Base-by-base conservation (phyloP, 2,888 invertebrate species). In the Rosalia funebris region DNA sequence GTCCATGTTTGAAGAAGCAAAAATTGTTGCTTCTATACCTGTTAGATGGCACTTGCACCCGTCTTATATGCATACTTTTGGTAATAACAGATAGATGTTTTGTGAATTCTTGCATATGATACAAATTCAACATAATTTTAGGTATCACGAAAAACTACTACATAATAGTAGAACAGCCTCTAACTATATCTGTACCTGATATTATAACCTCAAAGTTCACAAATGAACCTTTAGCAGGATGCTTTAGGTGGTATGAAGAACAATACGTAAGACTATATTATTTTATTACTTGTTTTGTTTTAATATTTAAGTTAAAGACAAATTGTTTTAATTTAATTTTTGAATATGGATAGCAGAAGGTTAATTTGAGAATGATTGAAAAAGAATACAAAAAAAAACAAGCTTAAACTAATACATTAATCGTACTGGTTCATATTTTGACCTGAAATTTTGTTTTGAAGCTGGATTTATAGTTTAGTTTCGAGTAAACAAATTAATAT, bases 31-130 rank as follows among this genome's bases (percentile, higher is more conserved):
- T 1, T 84, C 86, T 1, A 80, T 93, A 64, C 89, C 89, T 7
- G 88, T 91, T 1, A 86, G 92, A 59, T 93, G 93, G 93, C 84
- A 88, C 25, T 81, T 94, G 36, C 88, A 92, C 82, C 93, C 94
- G 0, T 88, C 91, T 0, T 97, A 97, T 76, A 95, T 95, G 92
- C 97, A 97, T 77, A 93, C 94, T 1, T 97, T 96, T 79, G 95
- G 81, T 81, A 78, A n/a, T n/a, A n/a, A 69, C 15, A 48, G 41
- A 11, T 10, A 12, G 41, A 20, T 9, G 9, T 60, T 54, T 11
- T 14, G 2, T 11, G 11, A n/a, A n/a, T n/a, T n/a, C n/a, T n/a
- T n/a, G n/a, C n/a, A n/a, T n/a, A n/a, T n/a, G n/a, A n/a, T n/a
- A n/a, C n/a, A n/a, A n/a, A n/a, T n/a, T 36, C n/a, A 9, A 36